Base-by-base conservation (phyloP, 2,113 vertebrate species). In the Toxotes chatareus region DNA sequence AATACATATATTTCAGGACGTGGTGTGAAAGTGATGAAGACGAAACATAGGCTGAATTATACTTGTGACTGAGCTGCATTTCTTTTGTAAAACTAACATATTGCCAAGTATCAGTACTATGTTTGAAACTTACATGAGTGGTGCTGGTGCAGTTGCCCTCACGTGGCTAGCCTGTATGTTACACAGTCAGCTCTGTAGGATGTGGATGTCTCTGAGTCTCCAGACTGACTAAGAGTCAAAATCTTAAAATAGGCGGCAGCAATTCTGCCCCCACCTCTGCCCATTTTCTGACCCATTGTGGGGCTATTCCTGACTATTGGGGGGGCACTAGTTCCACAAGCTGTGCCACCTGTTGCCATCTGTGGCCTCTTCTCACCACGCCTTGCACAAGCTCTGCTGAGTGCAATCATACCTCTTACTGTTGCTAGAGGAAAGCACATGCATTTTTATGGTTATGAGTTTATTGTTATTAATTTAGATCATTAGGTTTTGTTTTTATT, bases 201-300 rank as follows among this genome's bases (percentile, higher is more conserved):
- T 38, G 63, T 83, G 53, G 23, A 79, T 60, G 56, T 90, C 72
- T 76, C 69, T 73, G 19, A 59, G 53, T 83, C 80, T 85, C 62
- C 80, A 79, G 66, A 83, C 83, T 79, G 80, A 85, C 88, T 74
- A 68, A 90, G 62, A 79, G 86, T 87, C 62, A 51, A 64, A 76
- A 77, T 59, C 85, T 86, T 91, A 91, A 92, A 94, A 93, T 94
- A 93, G 91, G 79, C 82, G 67, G 80, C 73, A 79, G 85, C 78
- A 85, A 69, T 82, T 82, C 79, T 85, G 74, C 78, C 75, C 87
- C 80, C 66, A 79, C 86, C 80, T 80, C 84, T 84, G 84, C 91
- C 89, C 84, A 88, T 86, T 88, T 74, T 88, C 83, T 94, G 87
- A 92, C 68, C 92, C 90, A 94, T 94, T 93, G 93, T 94, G 80